A percentile compares a stretch with the other conserved stretches of the same genome.
phyloP scores from a whole-genome alignment of 1,140 invertebrate species.

The Bilobella aurantiaca region DNA sequence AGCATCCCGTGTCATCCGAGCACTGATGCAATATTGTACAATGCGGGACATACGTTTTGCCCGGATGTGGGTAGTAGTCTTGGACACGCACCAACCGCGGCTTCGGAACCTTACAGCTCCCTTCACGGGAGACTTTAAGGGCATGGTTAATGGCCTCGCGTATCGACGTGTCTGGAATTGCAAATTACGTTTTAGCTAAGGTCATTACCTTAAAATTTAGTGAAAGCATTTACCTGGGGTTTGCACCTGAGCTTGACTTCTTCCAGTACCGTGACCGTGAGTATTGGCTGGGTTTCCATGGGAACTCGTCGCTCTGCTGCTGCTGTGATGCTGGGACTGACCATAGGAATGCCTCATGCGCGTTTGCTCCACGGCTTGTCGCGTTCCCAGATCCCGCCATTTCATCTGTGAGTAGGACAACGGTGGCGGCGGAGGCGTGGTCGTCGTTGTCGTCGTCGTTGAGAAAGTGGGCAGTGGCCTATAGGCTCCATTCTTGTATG shows the following conservation, averaged over 20 bases:
- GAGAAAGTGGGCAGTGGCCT: neutral
- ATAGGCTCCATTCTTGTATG: neutral
- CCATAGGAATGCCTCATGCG: constrained; percentile 18
- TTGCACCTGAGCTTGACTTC: constrained; percentile 17
- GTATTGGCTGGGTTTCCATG: neutral
- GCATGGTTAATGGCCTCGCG: constrained; percentile 49
- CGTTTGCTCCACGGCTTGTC: constrained; percentile 27
- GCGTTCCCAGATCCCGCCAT: constrained; percentile 28
- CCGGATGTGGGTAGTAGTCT: constrained; percentile 53
- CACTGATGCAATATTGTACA: constrained; percentile 63
- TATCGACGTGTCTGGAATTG: constrained; percentile 35
- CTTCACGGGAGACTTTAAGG: constrained; percentile 48
- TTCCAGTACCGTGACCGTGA: no score
- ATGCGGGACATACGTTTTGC: constrained; percentile 59
- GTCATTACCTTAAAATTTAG: constrained; percentile 1
- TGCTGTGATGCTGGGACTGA: constrained; percentile 6
- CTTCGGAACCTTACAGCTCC: constrained; percentile 51
- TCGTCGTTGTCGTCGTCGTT: constrained; percentile 29
- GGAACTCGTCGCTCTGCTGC: neutral
- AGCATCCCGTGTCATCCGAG: constrained; percentile 66
- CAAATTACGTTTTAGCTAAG: neutral
- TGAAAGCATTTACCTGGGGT: constrained; percentile 15
- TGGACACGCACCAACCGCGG: constrained; percentile 52
- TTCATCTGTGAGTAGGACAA: constrained; percentile 32
- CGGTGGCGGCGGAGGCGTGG: constrained; percentile 20